Evolutionary conservation across 2,797 vertebrate genomes (phyloP).

Genomic region (Pseudochirops cupreus): DNA sequence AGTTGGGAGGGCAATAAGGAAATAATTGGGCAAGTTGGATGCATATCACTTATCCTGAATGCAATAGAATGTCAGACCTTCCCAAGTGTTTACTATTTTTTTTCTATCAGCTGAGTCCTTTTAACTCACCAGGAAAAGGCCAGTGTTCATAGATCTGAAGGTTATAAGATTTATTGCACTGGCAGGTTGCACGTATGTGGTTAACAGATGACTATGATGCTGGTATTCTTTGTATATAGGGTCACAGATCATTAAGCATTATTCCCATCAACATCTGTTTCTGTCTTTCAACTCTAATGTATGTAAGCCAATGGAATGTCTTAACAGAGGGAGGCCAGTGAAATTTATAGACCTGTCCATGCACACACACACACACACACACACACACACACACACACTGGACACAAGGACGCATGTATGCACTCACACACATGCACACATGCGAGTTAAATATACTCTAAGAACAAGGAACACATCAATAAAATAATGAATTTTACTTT

Average conservation of each 20-base stretch:
- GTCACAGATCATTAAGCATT: slow-evolving; percentile 78
- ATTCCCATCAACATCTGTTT: slow-evolving; percentile 79
- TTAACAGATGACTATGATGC: slow-evolving; percentile 74
- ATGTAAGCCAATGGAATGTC: slow-evolving; percentile 63
- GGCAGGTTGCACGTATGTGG: slow-evolving; percentile 72
- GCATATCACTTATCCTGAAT: slow-evolving; percentile 61
- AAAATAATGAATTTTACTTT: slow-evolving; percentile 2
- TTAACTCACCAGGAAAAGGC: slow-evolving; percentile 64
- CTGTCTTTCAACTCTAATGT: slow-evolving; percentile 74
- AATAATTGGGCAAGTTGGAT: slow-evolving; percentile 35
- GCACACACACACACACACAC: slow-evolving; percentile 38
- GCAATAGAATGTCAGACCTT: slow-evolving; percentile 66
- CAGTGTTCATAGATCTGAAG: slow-evolving; percentile 68
- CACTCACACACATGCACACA: not conserved
- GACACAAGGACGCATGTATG: not conserved
- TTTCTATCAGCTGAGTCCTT: slow-evolving; percentile 76
- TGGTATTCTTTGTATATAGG: slow-evolving; percentile 76
- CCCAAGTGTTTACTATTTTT: slow-evolving; percentile 74
- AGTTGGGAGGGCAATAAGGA: slow-evolving; percentile 56
- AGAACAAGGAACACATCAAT: slow-evolving; percentile 15
- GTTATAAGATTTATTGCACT: slow-evolving; percentile 63
- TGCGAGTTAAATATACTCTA: not conserved
- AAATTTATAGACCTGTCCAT: slow-evolving; percentile 61
- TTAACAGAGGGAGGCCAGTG: slow-evolving; percentile 68
- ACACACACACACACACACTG: not conserved